These are phyloP conservation scores for Gnathonemus echidnorhynchus DNA, from an alignment of 2,113 vertebrate species.

Conservation along the genomic window DNA sequence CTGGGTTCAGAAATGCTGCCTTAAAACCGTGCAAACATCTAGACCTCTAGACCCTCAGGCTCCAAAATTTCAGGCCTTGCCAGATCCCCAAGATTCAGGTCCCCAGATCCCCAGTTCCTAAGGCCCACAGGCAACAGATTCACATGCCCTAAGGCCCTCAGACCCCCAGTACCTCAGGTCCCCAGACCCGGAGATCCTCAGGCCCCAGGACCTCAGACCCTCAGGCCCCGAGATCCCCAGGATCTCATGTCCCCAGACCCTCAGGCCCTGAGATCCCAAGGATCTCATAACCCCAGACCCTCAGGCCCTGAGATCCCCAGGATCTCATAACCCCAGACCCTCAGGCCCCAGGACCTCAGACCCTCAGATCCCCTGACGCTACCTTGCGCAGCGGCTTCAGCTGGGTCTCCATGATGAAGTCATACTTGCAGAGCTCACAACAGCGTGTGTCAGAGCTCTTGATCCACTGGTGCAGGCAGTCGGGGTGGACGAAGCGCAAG, in stretches of 20 bases:
- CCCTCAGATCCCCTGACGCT: slow-evolving; percentile 13
- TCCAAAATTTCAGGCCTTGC: background rate
- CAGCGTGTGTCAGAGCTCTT: slow-evolving; percentile 94
- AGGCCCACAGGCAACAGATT: background rate
- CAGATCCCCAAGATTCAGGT: background rate
- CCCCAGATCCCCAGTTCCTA: background rate
- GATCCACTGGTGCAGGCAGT: slow-evolving; percentile 97
- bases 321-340: background rate
- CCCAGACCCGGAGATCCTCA: background rate
- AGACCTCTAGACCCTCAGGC: background rate
- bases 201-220: too few species aligned
- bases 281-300: background rate
- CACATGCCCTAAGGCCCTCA: background rate
- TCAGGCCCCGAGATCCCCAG: background rate
- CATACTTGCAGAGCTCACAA: slow-evolving; percentile 97
- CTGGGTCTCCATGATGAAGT: slow-evolving; percentile 95
- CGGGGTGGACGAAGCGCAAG: slow-evolving; percentile 86
- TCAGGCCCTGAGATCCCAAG: background rate
- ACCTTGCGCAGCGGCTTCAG: slow-evolving; percentile 93
- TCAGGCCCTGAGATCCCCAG: background rate
- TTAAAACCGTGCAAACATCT: background rate
- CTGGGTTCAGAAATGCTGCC: background rate
- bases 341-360: background rate
- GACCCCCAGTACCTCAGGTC: background rate
- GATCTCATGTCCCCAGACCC: too few species aligned